Conservation (phyloP, 1,140 invertebrate species). For the Micrasema minimum region DNA sequence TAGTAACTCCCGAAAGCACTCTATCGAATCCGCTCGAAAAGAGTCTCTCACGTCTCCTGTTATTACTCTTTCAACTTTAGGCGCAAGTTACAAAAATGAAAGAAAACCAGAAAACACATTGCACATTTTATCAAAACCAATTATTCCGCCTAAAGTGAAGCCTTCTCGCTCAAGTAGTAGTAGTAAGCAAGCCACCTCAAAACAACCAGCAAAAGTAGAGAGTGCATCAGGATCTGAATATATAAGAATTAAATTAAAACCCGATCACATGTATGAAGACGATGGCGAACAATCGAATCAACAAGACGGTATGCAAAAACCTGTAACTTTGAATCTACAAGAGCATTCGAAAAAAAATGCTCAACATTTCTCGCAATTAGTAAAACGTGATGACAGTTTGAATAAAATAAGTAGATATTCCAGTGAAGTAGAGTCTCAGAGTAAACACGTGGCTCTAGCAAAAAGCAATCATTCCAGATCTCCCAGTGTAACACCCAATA, state of each 20-base stretch:
- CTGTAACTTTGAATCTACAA: constrained; percentile 63
- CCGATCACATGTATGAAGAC: constrained; percentile 72
- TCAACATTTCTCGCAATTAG: constrained; percentile 55
- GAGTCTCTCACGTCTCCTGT: constrained; percentile 46
- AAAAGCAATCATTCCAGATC: constrained; percentile 29
- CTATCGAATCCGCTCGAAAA: constrained; percentile 46
- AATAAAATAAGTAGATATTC: constrained; percentile 51
- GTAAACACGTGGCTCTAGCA: constrained; percentile 35
- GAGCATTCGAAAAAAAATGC: constrained; percentile 53
- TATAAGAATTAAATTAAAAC: constrained; percentile 74
- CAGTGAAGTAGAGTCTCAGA: constrained; percentile 44
- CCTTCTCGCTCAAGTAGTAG: constrained; percentile 7
- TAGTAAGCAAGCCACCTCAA: constrained; percentile 34
- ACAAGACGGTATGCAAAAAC: constrained; percentile 59
- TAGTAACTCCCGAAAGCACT: constrained; percentile 39
- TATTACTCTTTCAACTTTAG: constrained; percentile 48
- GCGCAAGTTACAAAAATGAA: constrained; percentile 49
- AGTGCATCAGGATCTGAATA: constrained; percentile 66
- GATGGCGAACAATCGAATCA: constrained; percentile 54
- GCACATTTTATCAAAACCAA: constrained; percentile 2
- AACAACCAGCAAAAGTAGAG: constrained; percentile 52
- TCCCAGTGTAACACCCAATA: constrained; percentile 58
- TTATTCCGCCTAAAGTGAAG: constrained; percentile 25
- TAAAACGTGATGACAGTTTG: constrained; percentile 52
- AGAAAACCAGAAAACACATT: constrained; percentile 28